These are phyloP conservation scores for Drosophila micromelanica DNA, from an alignment of 1,140 invertebrate genomes.

Conservation along the genomic window DNA sequence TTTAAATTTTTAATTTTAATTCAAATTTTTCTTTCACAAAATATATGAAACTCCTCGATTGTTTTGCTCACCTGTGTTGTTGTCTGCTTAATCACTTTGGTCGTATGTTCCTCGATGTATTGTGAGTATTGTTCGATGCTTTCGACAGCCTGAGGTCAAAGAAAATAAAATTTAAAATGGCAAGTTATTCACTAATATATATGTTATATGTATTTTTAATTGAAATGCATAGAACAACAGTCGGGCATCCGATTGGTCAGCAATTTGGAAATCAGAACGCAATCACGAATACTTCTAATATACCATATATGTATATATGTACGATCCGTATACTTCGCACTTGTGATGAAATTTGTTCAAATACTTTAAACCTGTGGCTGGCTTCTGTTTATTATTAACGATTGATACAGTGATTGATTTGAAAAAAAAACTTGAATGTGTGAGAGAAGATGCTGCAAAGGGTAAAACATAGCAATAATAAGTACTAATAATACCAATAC, in stretches of 20 bases:
- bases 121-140: slow-evolving; percentile 79
- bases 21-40: too few relatives aligned
- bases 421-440: slow-evolving; percentile 58
- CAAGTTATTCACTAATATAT: slow-evolving; percentile 34
- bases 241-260: slow-evolving; percentile 22
- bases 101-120: slow-evolving; percentile 80
- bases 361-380: slow-evolving; percentile 48
- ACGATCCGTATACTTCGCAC: slow-evolving; percentile 68
- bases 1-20: too few relatives aligned
- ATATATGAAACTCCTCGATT: not conserved
- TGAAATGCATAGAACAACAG: slow-evolving; percentile 37
- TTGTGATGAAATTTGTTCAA: slow-evolving; percentile 49
- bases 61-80: slow-evolving; percentile 69
- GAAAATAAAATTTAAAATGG: slow-evolving; percentile 62
- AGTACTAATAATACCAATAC: slow-evolving; percentile 22
- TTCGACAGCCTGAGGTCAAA: slow-evolving; percentile 83
- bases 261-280: slow-evolving; percentile 32
- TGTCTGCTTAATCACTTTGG: slow-evolving; percentile 75
- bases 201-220: slow-evolving; percentile 21
- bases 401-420: slow-evolving; percentile 61
- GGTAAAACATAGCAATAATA: slow-evolving; percentile 26
- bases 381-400: slow-evolving; percentile 76
- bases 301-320: not conserved
- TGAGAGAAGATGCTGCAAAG: slow-evolving; percentile 44
- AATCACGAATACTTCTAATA: slow-evolving; percentile 18